These are phyloP conservation scores for Kryptolebias marmoratus DNA, from an alignment of 2,113 vertebrate species.

Conservation along the genomic window DNA sequence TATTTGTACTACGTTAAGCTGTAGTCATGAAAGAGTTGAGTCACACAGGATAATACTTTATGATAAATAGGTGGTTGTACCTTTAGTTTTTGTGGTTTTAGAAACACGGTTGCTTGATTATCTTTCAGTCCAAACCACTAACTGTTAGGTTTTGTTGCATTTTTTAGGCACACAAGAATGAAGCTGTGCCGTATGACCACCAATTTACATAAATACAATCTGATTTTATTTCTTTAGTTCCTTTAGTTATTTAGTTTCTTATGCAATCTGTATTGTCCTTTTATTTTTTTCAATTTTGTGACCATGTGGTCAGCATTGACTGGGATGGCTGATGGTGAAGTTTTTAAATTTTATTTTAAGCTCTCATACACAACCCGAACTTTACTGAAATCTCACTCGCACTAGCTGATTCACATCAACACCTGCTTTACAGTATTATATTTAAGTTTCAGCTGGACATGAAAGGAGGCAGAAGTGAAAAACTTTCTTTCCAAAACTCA, in stretches of 20 bases:
- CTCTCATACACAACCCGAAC: too few relatives aligned
- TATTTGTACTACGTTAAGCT: not conserved
- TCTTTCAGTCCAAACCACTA: slow-evolving; percentile 10
- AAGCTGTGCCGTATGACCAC: too few relatives aligned
- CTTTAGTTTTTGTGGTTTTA: not conserved
- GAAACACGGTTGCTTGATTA: slow-evolving; percentile 4
- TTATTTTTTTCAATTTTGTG: too few relatives aligned
- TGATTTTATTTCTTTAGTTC: too few relatives aligned
- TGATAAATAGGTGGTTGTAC: not conserved
- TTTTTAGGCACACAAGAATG: too few relatives aligned
- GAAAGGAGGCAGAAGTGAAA: not conserved
- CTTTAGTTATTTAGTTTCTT: too few relatives aligned
- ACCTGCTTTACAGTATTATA: not conserved
- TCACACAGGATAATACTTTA: not conserved
- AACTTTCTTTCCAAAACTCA: not conserved
- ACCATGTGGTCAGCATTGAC: too few relatives aligned
- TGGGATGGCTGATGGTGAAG: too few relatives aligned
- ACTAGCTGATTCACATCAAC: not conserved
- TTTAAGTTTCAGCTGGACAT: not conserved
- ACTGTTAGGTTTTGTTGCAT: not conserved
- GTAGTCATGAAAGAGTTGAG: not conserved
- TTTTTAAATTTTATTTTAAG: too few relatives aligned
- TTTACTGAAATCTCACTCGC: not conserved
- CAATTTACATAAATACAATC: too few relatives aligned
- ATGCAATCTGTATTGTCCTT: too few relatives aligned